phyloP scores from a whole-genome alignment of 92 coral and sea anemone species.

The Paragorgia papillata region DNA sequence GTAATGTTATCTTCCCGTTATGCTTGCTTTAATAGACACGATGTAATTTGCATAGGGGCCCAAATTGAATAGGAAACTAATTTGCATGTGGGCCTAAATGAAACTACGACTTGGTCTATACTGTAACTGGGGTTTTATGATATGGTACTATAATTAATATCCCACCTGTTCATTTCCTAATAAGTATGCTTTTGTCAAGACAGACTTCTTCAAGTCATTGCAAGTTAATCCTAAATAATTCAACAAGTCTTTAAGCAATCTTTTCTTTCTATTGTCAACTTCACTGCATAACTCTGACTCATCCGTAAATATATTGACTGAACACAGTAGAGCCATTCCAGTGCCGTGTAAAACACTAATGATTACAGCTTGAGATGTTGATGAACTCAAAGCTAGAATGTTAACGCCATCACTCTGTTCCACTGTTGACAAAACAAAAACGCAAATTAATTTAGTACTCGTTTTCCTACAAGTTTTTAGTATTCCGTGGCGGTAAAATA shows the following conservation, averaged over 20 bases:
- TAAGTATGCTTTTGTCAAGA: slow-evolving; percentile 71
- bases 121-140: too few species aligned
- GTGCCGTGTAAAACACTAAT: slow-evolving; percentile 54
- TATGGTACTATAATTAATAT: too few species aligned
- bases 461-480: too few species aligned
- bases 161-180: slow-evolving; percentile 60
- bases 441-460: neutral
- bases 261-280: slow-evolving; percentile 34
- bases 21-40: too few species aligned
- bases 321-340: slow-evolving; percentile 69
- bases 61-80: too few species aligned
- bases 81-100: too few species aligned
- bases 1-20: too few species aligned
- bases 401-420: slow-evolving; percentile 16
- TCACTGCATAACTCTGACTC: slow-evolving; percentile 7
- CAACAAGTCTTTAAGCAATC: slow-evolving; percentile 56
- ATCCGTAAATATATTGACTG: slow-evolving; percentile 45
- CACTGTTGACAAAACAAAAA: slow-evolving; percentile 29
- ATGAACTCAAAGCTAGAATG: slow-evolving; percentile 50
- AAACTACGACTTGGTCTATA: too few species aligned
- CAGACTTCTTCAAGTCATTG: slow-evolving; percentile 53
- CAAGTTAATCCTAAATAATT: slow-evolving; percentile 67
- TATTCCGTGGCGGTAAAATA: too few species aligned
- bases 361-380: slow-evolving; percentile 62
- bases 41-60: too few species aligned